phyloP scores from a whole-genome alignment of 2,113 vertebrate species.

The Catharus minimus region DNA sequence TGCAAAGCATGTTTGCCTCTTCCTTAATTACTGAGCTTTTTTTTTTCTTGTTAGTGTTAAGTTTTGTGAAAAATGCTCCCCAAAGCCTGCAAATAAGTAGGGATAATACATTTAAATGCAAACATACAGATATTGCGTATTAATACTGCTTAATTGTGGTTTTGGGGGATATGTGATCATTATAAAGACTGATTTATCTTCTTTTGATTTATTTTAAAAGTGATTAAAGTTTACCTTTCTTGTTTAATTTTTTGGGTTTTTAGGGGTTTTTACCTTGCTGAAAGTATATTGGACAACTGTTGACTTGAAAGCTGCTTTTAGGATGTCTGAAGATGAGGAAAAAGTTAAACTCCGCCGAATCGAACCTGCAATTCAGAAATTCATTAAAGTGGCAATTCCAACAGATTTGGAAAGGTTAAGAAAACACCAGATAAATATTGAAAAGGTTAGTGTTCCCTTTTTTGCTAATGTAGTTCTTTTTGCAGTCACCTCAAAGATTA shows the following conservation, averaged over 20 bases:
- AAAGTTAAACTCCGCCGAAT: constrained; percentile 91
- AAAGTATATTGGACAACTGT: constrained; percentile 10
- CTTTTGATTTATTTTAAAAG: not conserved
- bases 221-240: not conserved
- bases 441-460: constrained; percentile 82
- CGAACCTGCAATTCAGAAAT: constrained; percentile 92
- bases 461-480: not conserved
- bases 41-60: not conserved
- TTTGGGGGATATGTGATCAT: not conserved
- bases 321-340: constrained; percentile 88
- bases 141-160: not conserved
- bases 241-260: not conserved
- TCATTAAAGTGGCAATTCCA: constrained; percentile 94
- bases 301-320: constrained; percentile 42
- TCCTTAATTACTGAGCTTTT: not conserved
- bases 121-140: not conserved
- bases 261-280: constrained; percentile 45
- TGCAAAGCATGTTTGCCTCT: not conserved
- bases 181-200: not conserved
- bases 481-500: not conserved
- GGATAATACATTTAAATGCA: not conserved
- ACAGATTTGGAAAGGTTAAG: constrained; percentile 94
- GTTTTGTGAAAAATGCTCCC: not conserved
- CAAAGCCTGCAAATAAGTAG: not conserved
- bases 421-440: constrained; percentile 95